Conservation (phyloP, 2,888 invertebrate genomes). For the Aphrophora alni region DNA sequence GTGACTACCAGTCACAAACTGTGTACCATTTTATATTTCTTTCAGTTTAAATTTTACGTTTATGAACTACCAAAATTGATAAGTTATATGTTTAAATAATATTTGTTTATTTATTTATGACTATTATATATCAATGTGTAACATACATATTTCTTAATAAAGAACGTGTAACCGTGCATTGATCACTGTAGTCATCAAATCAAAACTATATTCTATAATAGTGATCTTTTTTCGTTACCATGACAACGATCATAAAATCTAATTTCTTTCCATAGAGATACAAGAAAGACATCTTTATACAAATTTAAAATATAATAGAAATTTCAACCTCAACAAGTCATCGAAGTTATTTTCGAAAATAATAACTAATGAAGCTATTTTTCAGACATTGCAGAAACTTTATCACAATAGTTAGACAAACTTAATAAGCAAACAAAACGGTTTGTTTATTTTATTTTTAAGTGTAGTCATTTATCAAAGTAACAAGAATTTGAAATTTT, state of each 20-base stretch:
- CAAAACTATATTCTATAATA: too few relatives aligned
- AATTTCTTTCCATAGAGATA: background rate
- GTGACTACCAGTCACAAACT: background rate
- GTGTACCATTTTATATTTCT: background rate
- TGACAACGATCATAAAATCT: background rate
- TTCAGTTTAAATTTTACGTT: background rate
- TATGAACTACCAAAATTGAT: background rate
- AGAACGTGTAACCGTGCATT: background rate
- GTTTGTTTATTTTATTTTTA: too few relatives aligned
- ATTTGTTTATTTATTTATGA: background rate
- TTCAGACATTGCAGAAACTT: too few relatives aligned
- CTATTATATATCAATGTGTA: background rate
- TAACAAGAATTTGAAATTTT: too few relatives aligned
- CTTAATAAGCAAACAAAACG: too few relatives aligned
- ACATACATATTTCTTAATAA: too few relatives aligned
- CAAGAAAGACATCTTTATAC: background rate
- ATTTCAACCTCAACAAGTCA: too few relatives aligned
- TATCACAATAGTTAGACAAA: too few relatives aligned
- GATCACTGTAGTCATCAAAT: background rate
- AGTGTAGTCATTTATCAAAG: too few relatives aligned
- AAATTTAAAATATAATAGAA: too few relatives aligned
- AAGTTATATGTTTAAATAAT: background rate
- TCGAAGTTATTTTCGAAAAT: too few relatives aligned
- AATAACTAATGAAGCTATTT: too few relatives aligned
- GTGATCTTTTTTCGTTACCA: background rate